phyloP scores from a whole-genome alignment of 2,797 vertebrate species.

The Heterohyrax brucei region DNA sequence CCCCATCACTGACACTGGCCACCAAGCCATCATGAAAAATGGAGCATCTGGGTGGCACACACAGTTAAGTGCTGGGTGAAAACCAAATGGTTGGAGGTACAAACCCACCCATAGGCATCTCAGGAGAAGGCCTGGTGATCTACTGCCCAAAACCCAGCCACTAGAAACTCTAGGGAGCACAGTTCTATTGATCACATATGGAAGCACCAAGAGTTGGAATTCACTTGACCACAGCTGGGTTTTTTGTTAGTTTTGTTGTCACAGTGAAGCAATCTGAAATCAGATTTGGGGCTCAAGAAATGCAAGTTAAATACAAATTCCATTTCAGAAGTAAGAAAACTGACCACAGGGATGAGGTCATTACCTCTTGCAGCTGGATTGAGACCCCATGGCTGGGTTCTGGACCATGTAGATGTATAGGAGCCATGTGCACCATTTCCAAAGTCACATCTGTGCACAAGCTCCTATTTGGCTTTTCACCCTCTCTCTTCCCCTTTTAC shows the following conservation, averaged over 20 bases:
- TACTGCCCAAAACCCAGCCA: background rate
- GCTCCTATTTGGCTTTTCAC: background rate
- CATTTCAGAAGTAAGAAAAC: background rate
- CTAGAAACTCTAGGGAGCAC: background rate
- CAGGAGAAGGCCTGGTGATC: background rate
- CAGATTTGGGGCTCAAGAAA: background rate
- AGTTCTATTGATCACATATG: background rate
- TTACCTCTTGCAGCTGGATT: background rate
- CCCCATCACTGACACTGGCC: background rate
- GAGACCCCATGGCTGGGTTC: background rate
- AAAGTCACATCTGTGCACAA: background rate
- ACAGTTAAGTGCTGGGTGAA: background rate
- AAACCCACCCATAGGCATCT: background rate
- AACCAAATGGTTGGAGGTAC: background rate
- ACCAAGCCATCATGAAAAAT: background rate
- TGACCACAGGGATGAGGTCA: background rate
- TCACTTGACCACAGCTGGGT: background rate
- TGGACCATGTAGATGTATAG: background rate
- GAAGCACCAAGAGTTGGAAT: background rate
- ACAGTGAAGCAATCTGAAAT: background rate
- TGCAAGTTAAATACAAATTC: background rate
- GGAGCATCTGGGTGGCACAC: background rate
- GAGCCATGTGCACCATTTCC: background rate
- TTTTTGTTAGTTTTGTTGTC: too few species aligned
- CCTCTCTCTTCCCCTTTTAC: background rate